Conservation (phyloP, 2,888 invertebrate species). For the Timema podura region DNA sequence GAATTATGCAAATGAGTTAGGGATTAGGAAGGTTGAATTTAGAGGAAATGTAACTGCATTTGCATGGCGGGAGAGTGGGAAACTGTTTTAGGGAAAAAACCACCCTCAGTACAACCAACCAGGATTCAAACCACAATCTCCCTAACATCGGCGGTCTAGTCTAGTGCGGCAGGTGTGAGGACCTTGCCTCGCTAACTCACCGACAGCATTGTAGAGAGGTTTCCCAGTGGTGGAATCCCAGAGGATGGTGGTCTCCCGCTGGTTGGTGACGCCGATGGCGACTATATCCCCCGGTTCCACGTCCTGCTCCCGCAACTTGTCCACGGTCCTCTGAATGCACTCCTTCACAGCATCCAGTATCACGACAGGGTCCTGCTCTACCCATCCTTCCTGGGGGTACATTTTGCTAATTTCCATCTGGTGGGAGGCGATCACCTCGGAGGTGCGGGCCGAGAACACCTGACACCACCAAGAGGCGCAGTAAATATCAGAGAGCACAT, state of each 20-base stretch:
- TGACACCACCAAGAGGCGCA: conserved; percentile 43
- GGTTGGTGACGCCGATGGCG: conserved; percentile 93
- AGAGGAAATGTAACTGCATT: no score
- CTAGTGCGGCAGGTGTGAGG: no score
- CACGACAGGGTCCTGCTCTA: conserved; percentile 89
- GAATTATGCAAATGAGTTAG: no score
- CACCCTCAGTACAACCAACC: no score
- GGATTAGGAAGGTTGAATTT: no score
- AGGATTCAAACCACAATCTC: no score
- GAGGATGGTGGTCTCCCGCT: conserved; percentile 89
- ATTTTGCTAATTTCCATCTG: conserved; percentile 78
- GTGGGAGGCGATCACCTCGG: conserved; percentile 89
- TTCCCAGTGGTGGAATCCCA: conserved; percentile 90
- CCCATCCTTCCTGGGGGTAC: conserved; percentile 88
- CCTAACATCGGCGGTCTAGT: no score
- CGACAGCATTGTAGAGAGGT: conserved; percentile 91
- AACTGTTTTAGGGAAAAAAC: no score
- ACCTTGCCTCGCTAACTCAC: no score
- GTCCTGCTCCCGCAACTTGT: conserved; percentile 70
- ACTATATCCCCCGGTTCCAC: conserved; percentile 76
- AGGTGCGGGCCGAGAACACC: conserved; percentile 83
- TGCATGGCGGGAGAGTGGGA: no score
- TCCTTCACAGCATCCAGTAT: conserved; percentile 76
- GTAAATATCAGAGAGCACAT: no score
- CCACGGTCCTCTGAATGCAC: conserved; percentile 81